phyloP scores from a whole-genome alignment of 2,888 invertebrate species.

The Diploptera punctata region DNA sequence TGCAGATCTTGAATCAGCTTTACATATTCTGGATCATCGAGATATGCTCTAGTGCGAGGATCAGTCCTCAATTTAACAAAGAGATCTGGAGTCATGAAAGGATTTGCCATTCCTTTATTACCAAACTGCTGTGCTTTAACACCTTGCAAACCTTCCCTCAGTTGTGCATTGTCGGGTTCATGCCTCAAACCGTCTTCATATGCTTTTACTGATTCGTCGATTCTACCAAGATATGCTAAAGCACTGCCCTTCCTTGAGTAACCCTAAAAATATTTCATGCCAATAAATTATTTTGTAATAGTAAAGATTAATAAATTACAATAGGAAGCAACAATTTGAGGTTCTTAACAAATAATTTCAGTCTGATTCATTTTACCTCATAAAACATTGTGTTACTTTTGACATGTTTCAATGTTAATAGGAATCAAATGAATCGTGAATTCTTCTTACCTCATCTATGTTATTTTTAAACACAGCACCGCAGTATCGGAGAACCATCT shows the following conservation, averaged over 20 bases:
- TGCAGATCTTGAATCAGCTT: constrained; percentile 66
- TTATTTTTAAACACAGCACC: no score
- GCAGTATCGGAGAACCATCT: no score
- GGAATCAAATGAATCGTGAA: no score
- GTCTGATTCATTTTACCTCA: no score
- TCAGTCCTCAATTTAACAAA: constrained; percentile 68
- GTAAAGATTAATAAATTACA: no score
- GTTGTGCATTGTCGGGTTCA: constrained; percentile 75
- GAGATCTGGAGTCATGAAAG: constrained; percentile 64
- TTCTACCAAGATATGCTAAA: constrained; percentile 74
- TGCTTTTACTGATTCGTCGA: constrained; percentile 76
- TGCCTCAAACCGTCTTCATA: constrained; percentile 76
- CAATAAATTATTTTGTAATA: no score
- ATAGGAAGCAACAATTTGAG: no score
- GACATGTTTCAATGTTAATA: no score
- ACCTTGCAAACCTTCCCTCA: constrained; percentile 71
- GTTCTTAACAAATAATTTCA: no score
- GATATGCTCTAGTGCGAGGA: constrained; percentile 71
- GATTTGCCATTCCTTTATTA: constrained; percentile 54
- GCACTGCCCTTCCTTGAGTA: constrained; percentile 91
- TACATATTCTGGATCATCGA: constrained; percentile 78
- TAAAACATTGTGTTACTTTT: no score
- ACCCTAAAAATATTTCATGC: no score
- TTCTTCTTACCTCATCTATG: no score
- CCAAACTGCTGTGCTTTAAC: constrained; percentile 55